phyloP scores from a whole-genome alignment of 2,888 invertebrate genomes.

The Helobdella robusta region DNA sequence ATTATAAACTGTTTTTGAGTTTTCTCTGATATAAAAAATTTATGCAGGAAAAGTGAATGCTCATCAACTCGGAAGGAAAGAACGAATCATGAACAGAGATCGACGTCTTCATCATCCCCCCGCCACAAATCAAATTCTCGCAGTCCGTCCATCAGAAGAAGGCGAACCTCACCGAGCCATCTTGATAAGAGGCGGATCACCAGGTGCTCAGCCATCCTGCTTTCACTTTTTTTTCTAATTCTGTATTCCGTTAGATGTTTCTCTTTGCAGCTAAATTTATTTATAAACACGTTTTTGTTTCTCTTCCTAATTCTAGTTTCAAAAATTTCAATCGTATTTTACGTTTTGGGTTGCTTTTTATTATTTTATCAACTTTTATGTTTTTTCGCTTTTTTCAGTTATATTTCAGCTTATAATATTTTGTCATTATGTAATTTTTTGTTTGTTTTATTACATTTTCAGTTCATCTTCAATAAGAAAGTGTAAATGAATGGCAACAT shows the following conservation, averaged over 20 bases:
- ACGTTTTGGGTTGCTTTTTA: not conserved
- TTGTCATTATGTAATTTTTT: too few species aligned
- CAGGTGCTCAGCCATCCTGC: conserved; percentile 62
- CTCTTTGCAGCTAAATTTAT: not conserved
- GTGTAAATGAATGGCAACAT: too few species aligned
- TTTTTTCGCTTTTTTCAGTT: too few species aligned
- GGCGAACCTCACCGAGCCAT: conserved; percentile 87
- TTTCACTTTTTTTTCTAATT: not conserved
- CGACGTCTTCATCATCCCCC: conserved; percentile 5
- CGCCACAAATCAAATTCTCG: conserved; percentile 33
- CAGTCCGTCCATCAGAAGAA: conserved; percentile 70
- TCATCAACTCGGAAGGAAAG: not conserved
- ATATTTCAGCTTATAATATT: too few species aligned
- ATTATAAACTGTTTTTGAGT: too few species aligned
- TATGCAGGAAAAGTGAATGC: not conserved
- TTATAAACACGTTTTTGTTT: not conserved
- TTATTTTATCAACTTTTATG: too few species aligned
- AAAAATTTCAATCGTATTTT: not conserved
- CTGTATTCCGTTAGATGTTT: not conserved
- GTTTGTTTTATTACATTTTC: too few species aligned
- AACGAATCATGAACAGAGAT: conserved; percentile 5
- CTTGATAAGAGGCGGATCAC: conserved; percentile 84
- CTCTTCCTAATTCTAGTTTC: not conserved
- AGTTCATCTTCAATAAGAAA: too few species aligned
- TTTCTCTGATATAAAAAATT: too few species aligned